Conservation (phyloP, 2,888 invertebrate species). For the Polymixis lichenea region DNA sequence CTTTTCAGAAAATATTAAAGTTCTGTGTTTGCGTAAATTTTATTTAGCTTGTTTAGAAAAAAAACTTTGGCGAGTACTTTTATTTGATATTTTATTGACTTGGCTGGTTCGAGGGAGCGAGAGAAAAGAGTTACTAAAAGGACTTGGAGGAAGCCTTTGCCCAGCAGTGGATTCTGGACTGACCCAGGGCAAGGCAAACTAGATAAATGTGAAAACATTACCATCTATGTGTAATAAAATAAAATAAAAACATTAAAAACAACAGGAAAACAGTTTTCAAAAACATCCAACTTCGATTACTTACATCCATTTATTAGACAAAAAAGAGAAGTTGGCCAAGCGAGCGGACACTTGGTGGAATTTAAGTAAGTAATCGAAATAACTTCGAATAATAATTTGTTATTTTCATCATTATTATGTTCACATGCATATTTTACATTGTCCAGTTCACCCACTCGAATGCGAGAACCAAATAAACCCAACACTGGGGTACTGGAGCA, state of each 20-base stretch:
- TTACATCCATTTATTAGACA: conserved; percentile 12
- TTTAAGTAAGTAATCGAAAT: neutral
- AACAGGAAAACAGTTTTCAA: neutral
- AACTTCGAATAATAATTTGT: conserved; percentile 9
- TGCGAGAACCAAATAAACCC: conserved; percentile 59
- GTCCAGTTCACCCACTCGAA: conserved; percentile 13
- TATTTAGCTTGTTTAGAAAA: no score
- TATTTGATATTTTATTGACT: neutral
- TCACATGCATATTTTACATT: conserved; percentile 14
- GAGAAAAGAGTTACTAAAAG: no score
- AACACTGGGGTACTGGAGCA: conserved; percentile 65
- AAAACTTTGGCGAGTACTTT: no score
- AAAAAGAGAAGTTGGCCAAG: conserved; percentile 14
- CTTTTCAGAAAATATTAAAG: no score
- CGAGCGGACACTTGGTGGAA: conserved; percentile 11
- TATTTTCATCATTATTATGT: conserved; percentile 6
- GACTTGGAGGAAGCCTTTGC: no score
- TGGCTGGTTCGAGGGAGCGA: no score
- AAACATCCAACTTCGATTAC: neutral
- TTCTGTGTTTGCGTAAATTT: no score
- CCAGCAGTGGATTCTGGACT: no score
- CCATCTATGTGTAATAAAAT: neutral
- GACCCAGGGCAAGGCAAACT: neutral
- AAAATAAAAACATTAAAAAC: neutral
- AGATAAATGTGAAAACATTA: neutral